Evolutionary conservation across 1,140 invertebrate genomes (phyloP), one percentile per base, ranked within the genome.

Genomic region (Macrosteles quadrilineatus): DNA sequence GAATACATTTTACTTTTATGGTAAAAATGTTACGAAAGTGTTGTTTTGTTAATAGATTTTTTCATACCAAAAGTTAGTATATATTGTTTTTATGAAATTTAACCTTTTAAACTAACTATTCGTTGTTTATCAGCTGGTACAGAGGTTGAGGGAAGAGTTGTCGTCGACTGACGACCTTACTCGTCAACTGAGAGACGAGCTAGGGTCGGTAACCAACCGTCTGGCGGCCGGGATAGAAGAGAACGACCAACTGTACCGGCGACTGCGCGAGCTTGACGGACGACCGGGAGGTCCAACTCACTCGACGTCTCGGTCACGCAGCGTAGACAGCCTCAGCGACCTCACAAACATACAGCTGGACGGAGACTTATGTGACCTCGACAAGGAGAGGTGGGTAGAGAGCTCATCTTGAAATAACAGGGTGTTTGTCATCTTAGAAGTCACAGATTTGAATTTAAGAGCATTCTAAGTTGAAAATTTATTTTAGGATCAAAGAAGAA

Each of bases 261-360:
- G 87, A 72, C 80, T 93, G 27, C 82, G 89, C 69, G 91, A 92
- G 73, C 74, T 93, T 6, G 89, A 92, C 80, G 84, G 84, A 12
- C 84, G 86, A 72, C 80, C 78, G n/a, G 40, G 43, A 14, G 47
- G 66, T 11, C 31, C 53, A 45, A 69, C 79, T 78, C 72, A 76
- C 25, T 77, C 77, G 17, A 75, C 79, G 65, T 81, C 85, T 75
- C 78, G 80, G 14, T 85, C 87, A 67, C 87, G 88, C 75, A 90
- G 89, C 69, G 86, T 91, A 68, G 90, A 91, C 74, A 93, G 91
- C 14, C 81, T 94, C 4, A 90, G 90, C 75, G 92, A 94, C 79
- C 82, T 94, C 40, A 91, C 90, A 1, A 92, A 92, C 72, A 87
- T 94, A 50, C 90, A 91, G 77, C 82, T 90, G 71, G 90, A 92